Percentiles rank a stretch among this genome's conserved stretches.
phyloP scores from a whole-genome alignment of 2,113 vertebrate species.

The Siniperca knerii region DNA sequence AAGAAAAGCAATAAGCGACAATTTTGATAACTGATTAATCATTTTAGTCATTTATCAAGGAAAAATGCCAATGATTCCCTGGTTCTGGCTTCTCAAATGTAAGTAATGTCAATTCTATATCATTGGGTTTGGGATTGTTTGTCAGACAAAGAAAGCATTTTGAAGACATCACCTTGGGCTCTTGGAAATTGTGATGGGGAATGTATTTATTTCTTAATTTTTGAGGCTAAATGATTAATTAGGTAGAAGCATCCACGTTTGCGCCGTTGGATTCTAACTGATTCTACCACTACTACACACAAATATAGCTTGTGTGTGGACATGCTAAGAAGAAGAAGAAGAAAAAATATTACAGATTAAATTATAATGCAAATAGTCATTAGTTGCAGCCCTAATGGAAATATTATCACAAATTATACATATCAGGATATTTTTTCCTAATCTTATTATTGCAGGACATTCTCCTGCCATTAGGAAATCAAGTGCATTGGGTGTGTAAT shows the following conservation, averaged over 20 bases:
- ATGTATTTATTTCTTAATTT: neutral
- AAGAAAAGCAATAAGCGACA: no score
- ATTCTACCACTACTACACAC: no score
- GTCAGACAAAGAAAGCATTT: neutral
- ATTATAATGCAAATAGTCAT: no score
- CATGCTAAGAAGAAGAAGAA: no score
- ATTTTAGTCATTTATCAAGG: neutral
- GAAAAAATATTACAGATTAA: neutral
- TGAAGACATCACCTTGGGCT: neutral
- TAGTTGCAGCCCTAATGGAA: neutral
- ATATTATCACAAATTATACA: neutral
- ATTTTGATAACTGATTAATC: neutral
- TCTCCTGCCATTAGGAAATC: conserved; percentile 32
- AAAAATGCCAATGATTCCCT: neutral
- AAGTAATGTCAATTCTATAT: neutral
- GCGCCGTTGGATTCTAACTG: no score
- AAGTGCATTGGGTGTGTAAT: conserved; percentile 27
- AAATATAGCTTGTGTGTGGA: no score
- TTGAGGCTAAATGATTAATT: neutral
- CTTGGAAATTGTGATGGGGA: neutral
- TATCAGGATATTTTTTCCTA: neutral
- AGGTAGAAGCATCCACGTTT: no score
- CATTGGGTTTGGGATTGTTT: neutral
- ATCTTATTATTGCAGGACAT: neutral
- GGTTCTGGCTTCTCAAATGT: neutral